Evolutionary conservation across 2,113 vertebrate genomes (phyloP), one percentile per base, ranked within the genome.

Genomic region (Catharus bicknelli): DNA sequence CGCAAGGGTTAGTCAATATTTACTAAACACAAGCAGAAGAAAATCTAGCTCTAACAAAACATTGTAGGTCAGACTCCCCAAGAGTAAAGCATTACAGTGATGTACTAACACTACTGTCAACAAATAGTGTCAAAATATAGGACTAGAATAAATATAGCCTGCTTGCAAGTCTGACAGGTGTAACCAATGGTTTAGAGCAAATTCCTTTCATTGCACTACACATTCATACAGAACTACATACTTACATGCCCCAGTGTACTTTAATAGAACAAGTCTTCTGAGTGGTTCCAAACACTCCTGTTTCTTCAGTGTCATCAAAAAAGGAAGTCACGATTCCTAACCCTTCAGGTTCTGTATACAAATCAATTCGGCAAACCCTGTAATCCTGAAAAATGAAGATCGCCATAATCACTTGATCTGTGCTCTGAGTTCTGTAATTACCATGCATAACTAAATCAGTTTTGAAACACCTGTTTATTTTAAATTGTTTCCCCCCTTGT

Each of bases 241-340:
- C 99, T 99, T 97, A 99, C 99, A 96, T 98, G 97, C 99, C 99
- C 95, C 98, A 98, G 64, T 98, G 98, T 51, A 99, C 98, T 97
- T 98, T 99, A 85, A 99, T 98, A 86, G 99, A 99, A 93, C 98
- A 98, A 5, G 99, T 99, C 91, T 98, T 98, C 91, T 98, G 98
- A 27, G 98, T 98, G 27, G 98, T 95, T 62, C 98, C 98, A 40
- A 97, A 99, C 32, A 98, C 97, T n/a, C 98, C 97, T 9, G 98
- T 96, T 93, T 99, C 99, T 40, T 98, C 96, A 1, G 96, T 95
- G 70, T 99, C 99, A 26, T 99, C 98, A 79, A 98, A 98, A 97
- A 98, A 98, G 55, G 98, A 98, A 42, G 96, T 97, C 93, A 98
- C 90, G 38, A 98, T 94, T 62, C 99, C 99, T 74, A 99, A 18